These are phyloP conservation scores for Troides aeacus DNA, from an alignment of 2,888 invertebrate species.

Conservation along the genomic window DNA sequence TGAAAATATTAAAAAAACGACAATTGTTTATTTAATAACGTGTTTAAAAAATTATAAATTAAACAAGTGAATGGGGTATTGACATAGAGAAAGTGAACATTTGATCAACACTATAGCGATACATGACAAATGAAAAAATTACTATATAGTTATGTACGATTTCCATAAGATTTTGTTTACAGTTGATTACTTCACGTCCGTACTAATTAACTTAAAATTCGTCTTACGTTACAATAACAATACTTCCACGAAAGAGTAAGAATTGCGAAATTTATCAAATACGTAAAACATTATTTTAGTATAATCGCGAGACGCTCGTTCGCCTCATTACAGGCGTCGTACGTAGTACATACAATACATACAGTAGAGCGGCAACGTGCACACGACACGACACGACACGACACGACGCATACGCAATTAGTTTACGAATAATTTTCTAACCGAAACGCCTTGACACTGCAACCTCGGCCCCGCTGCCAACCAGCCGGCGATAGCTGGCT, in stretches of 20 bases:
- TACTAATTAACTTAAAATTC: not conserved
- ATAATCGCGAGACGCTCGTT: slow-evolving; percentile 1
- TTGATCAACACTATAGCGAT: not conserved
- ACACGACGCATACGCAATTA: slow-evolving; percentile 37
- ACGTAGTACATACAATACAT: not conserved
- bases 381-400: slow-evolving; percentile 32
- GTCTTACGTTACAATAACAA: slow-evolving; percentile 7
- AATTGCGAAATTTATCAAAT: not conserved
- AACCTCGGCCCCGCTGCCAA: slow-evolving; percentile 47
- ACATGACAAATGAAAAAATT: not conserved
- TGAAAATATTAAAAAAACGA: no score
- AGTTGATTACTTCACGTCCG: not conserved
- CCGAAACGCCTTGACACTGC: slow-evolving; percentile 66
- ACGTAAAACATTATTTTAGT: slow-evolving; percentile 1
- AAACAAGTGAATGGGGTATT: not conserved
- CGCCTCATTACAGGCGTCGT: slow-evolving; percentile 17
- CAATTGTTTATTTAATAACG: no score
- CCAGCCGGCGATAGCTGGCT: slow-evolving; percentile 55
- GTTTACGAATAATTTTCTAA: slow-evolving; percentile 42
- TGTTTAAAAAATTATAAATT: no score
- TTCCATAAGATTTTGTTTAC: not conserved
- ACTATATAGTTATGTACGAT: not conserved
- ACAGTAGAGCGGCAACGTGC: slow-evolving; percentile 5
- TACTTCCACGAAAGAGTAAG: slow-evolving; percentile 1
- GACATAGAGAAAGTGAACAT: not conserved